phyloP scores from a whole-genome alignment of 2,888 invertebrate genomes.

The Eupeodes luniger region DNA sequence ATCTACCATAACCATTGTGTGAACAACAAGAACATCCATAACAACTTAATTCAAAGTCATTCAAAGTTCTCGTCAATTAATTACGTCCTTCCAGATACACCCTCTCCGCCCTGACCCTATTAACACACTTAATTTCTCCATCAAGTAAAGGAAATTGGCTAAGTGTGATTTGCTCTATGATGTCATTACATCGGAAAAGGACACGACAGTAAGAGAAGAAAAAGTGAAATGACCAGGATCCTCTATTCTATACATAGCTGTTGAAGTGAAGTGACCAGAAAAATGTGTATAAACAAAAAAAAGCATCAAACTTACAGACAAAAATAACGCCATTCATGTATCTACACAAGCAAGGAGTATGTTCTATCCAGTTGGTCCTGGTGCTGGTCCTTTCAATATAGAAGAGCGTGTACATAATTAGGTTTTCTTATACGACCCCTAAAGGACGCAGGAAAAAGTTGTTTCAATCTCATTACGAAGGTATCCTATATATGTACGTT shows the following conservation, averaged over 20 bases:
- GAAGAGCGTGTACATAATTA: conserved; percentile 40
- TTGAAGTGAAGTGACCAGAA: conserved; percentile 34
- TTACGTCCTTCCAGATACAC: conserved; percentile 40
- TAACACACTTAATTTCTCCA: conserved; percentile 42
- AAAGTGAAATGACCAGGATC: conserved; percentile 17
- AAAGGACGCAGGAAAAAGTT: conserved; percentile 41
- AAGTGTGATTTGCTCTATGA: conserved; percentile 61
- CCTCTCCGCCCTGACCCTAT: conserved; percentile 1
- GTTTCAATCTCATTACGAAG: conserved; percentile 59
- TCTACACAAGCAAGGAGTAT: background rate
- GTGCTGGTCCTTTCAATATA: background rate
- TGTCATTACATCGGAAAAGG: conserved; percentile 21
- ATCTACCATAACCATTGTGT: background rate
- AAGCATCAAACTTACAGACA: no score
- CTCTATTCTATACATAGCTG: background rate
- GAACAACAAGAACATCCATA: conserved; percentile 42
- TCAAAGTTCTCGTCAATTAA: conserved; percentile 67
- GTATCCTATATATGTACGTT: conserved; percentile 19
- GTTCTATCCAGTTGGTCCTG: background rate
- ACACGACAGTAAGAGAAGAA: background rate
- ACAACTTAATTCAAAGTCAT: conserved; percentile 66
- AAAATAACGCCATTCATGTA: conserved; percentile 26
- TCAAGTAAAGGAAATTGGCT: conserved; percentile 55
- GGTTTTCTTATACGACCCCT: conserved; percentile 31
- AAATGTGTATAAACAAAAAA: conserved; percentile 15